phyloP scores from a whole-genome alignment of 2,797 vertebrate genomes.

The Neopelma chrysocephalum region DNA sequence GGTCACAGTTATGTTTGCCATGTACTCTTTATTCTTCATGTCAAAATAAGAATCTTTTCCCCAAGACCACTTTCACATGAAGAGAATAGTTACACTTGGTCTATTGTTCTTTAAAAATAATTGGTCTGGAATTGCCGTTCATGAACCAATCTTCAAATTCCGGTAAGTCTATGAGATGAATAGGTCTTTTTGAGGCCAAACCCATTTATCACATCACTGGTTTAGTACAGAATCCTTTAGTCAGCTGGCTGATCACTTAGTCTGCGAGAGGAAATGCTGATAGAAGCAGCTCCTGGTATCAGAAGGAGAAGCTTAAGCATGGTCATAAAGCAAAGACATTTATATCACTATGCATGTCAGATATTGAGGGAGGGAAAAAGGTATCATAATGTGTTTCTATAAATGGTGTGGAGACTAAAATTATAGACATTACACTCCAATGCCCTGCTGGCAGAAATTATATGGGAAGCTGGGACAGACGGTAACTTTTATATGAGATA shows the following conservation, averaged over 20 bases:
- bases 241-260: not conserved
- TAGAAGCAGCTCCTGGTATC: not conserved
- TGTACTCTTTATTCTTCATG: not conserved
- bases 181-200: not conserved
- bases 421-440: not conserved
- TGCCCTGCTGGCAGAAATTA: constrained; percentile 3
- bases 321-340: not conserved
- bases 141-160: not conserved
- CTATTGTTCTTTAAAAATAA: not conserved
- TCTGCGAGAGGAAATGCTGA: not conserved
- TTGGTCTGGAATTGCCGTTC: not conserved
- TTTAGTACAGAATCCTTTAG: not conserved
- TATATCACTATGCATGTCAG: not conserved
- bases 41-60: not conserved
- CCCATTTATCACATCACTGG: not conserved
- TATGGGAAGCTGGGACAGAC: not conserved
- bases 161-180: not conserved
- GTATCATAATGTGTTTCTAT: not conserved
- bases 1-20: not conserved
- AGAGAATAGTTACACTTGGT: not conserved
- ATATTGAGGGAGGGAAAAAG: not conserved
- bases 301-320: not conserved
- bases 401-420: not conserved
- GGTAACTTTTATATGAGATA: not conserved
- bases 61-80: not conserved